Evolutionary conservation across 1,140 invertebrate species (phyloP), one percentile per base, ranked within the genome.

Genomic region (Phymastichus coffea): DNA sequence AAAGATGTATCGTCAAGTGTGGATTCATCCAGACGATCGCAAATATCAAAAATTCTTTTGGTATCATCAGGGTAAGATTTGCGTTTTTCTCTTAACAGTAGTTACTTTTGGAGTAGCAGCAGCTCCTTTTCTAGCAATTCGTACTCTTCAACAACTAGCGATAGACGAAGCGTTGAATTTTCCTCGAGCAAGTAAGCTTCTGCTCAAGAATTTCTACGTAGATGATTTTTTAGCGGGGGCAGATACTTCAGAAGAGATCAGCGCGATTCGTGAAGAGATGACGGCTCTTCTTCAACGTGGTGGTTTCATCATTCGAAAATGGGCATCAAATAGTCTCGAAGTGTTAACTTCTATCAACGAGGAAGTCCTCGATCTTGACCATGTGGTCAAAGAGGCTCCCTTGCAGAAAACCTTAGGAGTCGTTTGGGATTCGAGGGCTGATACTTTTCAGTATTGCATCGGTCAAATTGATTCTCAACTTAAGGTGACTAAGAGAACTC

Each of bases 1-100:
- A 22, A 71, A 75, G 61, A 76, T 76, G 67, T 80, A 70, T 54
- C 53, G 73, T 8, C 72, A 75, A 60, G n/a, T n/a, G n/a, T n/a
- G n/a, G n/a, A n/a, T n/a, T n/a, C n/a, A n/a, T n/a, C n/a, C n/a
- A n/a, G n/a, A n/a, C n/a, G n/a, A n/a, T n/a, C n/a, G n/a, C n/a
- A n/a, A n/a, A n/a, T n/a, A n/a, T n/a, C n/a, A n/a, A n/a, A n/a
- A n/a, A n/a, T n/a, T n/a, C n/a, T n/a, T n/a, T n/a, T n/a, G n/a
- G n/a, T n/a, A n/a, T n/a, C n/a, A n/a, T n/a, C n/a, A n/a, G n/a
- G n/a, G n/a, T n/a, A n/a, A n/a, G n/a, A n/a, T n/a, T n/a, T n/a
- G n/a, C n/a, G n/a, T n/a, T n/a, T n/a, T n/a, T n/a, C n/a, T n/a
- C n/a, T n/a, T n/a, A n/a, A 23, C 12, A 25, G 65, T 76, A n/a